Conservation (phyloP, 2,888 invertebrate species). For the Norana najaformis region DNA sequence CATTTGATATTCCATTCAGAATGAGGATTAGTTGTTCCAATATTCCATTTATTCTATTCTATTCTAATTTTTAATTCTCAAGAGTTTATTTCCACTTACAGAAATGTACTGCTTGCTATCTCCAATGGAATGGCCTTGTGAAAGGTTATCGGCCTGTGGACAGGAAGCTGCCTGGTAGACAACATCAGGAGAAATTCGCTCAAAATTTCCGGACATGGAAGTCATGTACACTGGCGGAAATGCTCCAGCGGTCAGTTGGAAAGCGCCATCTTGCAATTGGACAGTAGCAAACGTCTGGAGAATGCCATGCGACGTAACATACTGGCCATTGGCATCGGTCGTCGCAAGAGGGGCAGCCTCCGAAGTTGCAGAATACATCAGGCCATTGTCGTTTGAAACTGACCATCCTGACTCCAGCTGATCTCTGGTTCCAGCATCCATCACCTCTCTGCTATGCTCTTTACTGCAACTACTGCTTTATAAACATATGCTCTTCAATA, state of each 20-base stretch:
- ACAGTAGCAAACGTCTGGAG: conserved; percentile 21
- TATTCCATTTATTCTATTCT: neutral
- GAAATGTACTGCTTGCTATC: conserved; percentile 21
- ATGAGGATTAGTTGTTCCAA: neutral
- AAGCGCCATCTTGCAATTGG: conserved; percentile 1
- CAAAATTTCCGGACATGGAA: conserved; percentile 15
- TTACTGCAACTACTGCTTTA: neutral
- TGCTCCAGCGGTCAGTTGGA: conserved; percentile 8
- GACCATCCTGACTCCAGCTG: conserved; percentile 5
- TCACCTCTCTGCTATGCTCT: neutral
- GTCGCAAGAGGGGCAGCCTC: neutral
- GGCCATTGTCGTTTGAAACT: neutral
- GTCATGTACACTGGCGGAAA: conserved; percentile 9
- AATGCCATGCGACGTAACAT: conserved; percentile 16
- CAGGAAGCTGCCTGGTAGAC: conserved; percentile 15
- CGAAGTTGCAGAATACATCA: neutral
- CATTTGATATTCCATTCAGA: neutral
- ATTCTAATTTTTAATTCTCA: neutral
- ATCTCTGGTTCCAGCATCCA: neutral
- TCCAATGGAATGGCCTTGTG: neutral
- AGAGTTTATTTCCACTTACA: neutral
- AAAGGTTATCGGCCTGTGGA: conserved; percentile 17
- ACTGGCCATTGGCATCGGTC: neutral
- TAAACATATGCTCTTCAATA: no score
- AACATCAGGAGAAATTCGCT: conserved; percentile 17